Conservation (phyloP, 2,797 vertebrate genomes). For the Echiichthys vipera region DNA sequence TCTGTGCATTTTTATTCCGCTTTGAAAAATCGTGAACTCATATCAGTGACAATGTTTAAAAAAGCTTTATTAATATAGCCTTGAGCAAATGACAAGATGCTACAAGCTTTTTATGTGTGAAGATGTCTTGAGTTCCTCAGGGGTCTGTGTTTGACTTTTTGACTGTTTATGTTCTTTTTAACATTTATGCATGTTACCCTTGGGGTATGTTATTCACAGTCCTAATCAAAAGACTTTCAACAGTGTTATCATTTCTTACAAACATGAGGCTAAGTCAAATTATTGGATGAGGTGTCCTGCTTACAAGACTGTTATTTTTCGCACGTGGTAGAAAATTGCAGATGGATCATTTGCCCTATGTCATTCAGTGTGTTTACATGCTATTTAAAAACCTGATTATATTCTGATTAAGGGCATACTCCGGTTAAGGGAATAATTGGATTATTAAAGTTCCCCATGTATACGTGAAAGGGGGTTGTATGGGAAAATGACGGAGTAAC, state of each 20-base stretch:
- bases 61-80: background rate
- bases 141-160: background rate
- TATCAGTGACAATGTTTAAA: background rate
- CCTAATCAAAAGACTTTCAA: background rate
- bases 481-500: too few species aligned
- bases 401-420: too few species aligned
- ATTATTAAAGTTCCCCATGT: too few species aligned
- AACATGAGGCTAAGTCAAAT: background rate
- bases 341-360: too few species aligned
- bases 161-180: background rate
- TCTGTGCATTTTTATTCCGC: background rate
- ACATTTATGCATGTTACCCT: background rate
- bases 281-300: background rate
- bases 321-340: too few species aligned
- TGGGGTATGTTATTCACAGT: conserved; percentile 4
- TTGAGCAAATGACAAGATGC: background rate
- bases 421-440: too few species aligned
- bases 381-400: too few species aligned
- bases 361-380: too few species aligned
- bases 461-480: too few species aligned
- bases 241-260: background rate
- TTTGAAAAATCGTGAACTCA: background rate
- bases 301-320: background rate
- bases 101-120: background rate
- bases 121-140: background rate